Conservation (phyloP, 64 coral and sea anemone genomes). For the Trachythela sp. region DNA sequence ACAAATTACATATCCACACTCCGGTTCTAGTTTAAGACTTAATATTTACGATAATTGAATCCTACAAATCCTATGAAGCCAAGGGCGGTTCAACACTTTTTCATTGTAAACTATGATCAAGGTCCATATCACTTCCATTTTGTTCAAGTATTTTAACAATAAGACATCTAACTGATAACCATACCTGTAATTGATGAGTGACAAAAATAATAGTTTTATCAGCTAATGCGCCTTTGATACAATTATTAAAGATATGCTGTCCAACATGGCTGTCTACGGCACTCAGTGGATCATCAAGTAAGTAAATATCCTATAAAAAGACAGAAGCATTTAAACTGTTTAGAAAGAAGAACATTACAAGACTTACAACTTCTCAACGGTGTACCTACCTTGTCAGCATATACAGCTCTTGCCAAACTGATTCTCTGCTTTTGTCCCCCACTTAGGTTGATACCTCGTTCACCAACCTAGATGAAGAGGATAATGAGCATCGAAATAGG, state of each 20-base stretch:
- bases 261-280: conserved; percentile 88
- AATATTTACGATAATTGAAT: no score
- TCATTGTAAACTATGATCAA: no score
- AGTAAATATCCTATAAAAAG: conserved; percentile 61
- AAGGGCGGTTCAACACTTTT: no score
- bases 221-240: conserved; percentile 71
- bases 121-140: no score
- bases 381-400: conserved; percentile 64
- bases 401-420: conserved; percentile 82
- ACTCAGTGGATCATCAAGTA: conserved; percentile 81
- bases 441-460: conserved; percentile 84
- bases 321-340: background rate
- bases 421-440: conserved; percentile 88
- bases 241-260: conserved; percentile 79
- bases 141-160: background rate
- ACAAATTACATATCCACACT: no score
- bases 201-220: conserved; percentile 78
- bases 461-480: conserved; percentile 62
- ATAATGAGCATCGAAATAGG: background rate
- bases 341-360: background rate
- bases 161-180: background rate
- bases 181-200: conserved; percentile 87
- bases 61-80: no score
- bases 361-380: no score
- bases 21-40: no score